phyloP scores from a whole-genome alignment of 2,888 invertebrate species.

The Bombylius major region DNA sequence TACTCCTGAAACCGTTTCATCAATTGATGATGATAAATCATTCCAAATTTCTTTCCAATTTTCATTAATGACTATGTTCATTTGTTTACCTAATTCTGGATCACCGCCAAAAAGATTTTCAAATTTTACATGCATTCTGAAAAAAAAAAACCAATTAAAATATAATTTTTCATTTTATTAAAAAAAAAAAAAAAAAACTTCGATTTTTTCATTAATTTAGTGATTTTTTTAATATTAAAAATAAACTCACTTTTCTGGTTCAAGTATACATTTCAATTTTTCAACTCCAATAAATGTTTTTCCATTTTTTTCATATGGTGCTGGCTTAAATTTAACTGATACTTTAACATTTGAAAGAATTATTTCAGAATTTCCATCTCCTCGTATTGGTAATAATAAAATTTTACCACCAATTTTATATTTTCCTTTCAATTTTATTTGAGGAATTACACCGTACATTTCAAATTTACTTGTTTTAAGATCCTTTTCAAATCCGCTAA shows the following conservation, averaged over 20 bases:
- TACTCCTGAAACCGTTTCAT: slow-evolving; percentile 20
- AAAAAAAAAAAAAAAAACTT: too few species aligned
- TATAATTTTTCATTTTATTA: too few species aligned
- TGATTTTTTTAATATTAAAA: slow-evolving; percentile 10
- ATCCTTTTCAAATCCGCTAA: slow-evolving; percentile 10
- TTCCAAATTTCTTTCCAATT: slow-evolving; percentile 12
- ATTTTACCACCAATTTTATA: slow-evolving; percentile 23
- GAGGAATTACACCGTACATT: background rate
- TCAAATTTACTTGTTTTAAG: slow-evolving; percentile 7
- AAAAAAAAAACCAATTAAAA: slow-evolving; percentile 8
- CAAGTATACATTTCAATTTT: slow-evolving; percentile 4
- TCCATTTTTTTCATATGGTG: slow-evolving; percentile 7
- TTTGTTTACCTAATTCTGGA: slow-evolving; percentile 9
- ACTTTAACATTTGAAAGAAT: slow-evolving; percentile 10
- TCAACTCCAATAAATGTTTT: slow-evolving; percentile 8
- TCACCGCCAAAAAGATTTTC: slow-evolving; percentile 7
- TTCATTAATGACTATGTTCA: slow-evolving; percentile 11
- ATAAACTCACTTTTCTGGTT: slow-evolving; percentile 3
- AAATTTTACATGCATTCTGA: slow-evolving; percentile 6
- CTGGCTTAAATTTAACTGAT: slow-evolving; percentile 7
- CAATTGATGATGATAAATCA: slow-evolving; percentile 9
- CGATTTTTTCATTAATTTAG: background rate
- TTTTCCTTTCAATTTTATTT: slow-evolving; percentile 4
- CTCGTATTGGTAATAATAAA: slow-evolving; percentile 25
- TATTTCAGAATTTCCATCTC: slow-evolving; percentile 15